phyloP scores from a whole-genome alignment of 2,797 vertebrate species.

The Prionace glauca region DNA sequence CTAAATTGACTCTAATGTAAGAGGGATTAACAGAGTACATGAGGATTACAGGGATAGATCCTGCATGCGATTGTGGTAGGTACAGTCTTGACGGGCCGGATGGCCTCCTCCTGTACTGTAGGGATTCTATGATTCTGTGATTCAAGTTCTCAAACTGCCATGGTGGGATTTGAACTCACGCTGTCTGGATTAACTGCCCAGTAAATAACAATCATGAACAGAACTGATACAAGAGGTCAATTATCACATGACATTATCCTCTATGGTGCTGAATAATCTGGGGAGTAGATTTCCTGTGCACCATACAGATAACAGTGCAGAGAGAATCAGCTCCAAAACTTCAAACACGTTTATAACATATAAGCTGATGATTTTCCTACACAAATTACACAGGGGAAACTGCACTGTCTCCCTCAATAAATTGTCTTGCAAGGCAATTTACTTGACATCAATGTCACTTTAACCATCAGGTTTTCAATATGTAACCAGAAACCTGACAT shows the following conservation, averaged over 20 bases:
- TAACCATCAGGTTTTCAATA: neutral
- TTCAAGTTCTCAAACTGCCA: neutral
- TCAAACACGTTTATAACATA: neutral
- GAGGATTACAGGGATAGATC: too few relatives aligned
- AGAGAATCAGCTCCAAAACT: neutral
- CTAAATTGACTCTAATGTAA: too few relatives aligned
- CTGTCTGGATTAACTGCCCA: neutral
- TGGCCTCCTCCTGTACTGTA: too few relatives aligned
- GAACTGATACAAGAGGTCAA: neutral
- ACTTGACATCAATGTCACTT: neutral
- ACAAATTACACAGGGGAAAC: neutral
- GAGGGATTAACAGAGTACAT: too few relatives aligned
- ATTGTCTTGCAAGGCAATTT: neutral
- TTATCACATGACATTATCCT: neutral
- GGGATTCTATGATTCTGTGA: neutral
- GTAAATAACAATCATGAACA: neutral
- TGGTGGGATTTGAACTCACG: neutral
- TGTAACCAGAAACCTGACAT: neutral
- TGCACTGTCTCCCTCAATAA: neutral
- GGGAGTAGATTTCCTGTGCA: neutral
- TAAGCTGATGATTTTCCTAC: neutral
- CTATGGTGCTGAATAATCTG: neutral
- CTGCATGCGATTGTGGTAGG: too few relatives aligned
- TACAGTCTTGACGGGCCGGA: too few relatives aligned
- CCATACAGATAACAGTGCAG: neutral